Percentiles rank a stretch among this genome's conserved stretches.
Conservation (phyloP, 2,113 vertebrate species). For the Brachirus orientalis region DNA sequence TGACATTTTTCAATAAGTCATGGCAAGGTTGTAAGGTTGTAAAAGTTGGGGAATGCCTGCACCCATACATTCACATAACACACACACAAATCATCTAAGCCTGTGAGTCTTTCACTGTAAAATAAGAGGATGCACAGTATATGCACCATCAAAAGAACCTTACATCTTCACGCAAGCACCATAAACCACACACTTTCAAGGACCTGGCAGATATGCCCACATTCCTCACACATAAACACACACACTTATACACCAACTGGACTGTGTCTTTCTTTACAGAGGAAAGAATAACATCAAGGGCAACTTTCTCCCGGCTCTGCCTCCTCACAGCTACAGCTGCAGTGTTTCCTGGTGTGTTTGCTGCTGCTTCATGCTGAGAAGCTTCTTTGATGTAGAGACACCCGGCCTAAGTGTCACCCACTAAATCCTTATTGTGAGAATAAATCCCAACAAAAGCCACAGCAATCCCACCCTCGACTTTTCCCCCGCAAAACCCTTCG, state of each 20-base stretch:
- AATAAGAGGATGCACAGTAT: neutral
- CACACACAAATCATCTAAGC: slow-evolving; percentile 19
- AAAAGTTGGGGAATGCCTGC: neutral
- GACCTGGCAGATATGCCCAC: neutral
- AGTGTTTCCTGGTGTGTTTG: neutral
- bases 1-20: neutral
- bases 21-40: neutral
- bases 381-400: slow-evolving; percentile 55
- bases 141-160: slow-evolving; percentile 1
- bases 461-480: slow-evolving; percentile 29
- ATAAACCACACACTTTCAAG: slow-evolving; percentile 1
- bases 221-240: neutral
- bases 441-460: slow-evolving; percentile 58
- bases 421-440: slow-evolving; percentile 54
- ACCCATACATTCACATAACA: neutral
- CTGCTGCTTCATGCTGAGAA: slow-evolving; percentile 29
- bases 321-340: neutral
- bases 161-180: slow-evolving; percentile 5
- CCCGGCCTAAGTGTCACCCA: slow-evolving; percentile 49
- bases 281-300: neutral
- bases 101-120: slow-evolving; percentile 3
- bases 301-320: slow-evolving; percentile 11
- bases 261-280: neutral
- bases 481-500: slow-evolving; percentile 24
- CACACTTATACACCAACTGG: neutral